Conservation (phyloP, 2,888 invertebrate species). For the Apamea crenata region DNA sequence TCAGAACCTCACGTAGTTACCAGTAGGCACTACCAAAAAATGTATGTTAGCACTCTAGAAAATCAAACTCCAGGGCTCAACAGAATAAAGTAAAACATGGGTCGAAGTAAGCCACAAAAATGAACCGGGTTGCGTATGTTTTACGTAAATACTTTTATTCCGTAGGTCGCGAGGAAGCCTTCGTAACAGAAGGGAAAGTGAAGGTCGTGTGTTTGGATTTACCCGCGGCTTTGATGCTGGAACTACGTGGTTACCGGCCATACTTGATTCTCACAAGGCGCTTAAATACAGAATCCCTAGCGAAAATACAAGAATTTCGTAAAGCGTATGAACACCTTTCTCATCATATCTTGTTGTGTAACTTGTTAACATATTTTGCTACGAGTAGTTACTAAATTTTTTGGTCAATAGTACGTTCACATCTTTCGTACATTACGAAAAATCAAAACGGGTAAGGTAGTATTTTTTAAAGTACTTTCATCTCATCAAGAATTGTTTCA, state of each 20-base stretch:
- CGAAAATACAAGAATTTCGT: constrained; percentile 74
- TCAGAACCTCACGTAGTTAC: neutral
- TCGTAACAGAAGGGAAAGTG: constrained; percentile 80
- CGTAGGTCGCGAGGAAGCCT: constrained; percentile 84
- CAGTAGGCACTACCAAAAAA: constrained; percentile 14
- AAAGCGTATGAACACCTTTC: constrained; percentile 73
- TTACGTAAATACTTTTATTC: constrained; percentile 53
- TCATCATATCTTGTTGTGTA: neutral
- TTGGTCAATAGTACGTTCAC: neutral
- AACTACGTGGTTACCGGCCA: constrained; percentile 82
- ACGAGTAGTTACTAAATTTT: neutral
- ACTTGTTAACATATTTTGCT: neutral
- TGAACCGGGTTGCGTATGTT: constrained; percentile 20
- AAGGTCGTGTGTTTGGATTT: constrained; percentile 83
- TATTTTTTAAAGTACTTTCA: neutral
- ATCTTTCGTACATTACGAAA: neutral
- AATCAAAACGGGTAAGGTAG: neutral
- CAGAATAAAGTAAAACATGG: constrained; percentile 37
- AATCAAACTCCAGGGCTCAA: constrained; percentile 30
- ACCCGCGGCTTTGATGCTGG: constrained; percentile 83
- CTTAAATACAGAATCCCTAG: constrained; percentile 71
- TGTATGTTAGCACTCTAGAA: constrained; percentile 6
- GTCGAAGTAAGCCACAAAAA: constrained; percentile 44
- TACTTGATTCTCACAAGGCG: constrained; percentile 84
- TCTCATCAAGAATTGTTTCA: neutral